phyloP scores from a whole-genome alignment of 2,113 vertebrate genomes.

The Sterna hirundo region DNA sequence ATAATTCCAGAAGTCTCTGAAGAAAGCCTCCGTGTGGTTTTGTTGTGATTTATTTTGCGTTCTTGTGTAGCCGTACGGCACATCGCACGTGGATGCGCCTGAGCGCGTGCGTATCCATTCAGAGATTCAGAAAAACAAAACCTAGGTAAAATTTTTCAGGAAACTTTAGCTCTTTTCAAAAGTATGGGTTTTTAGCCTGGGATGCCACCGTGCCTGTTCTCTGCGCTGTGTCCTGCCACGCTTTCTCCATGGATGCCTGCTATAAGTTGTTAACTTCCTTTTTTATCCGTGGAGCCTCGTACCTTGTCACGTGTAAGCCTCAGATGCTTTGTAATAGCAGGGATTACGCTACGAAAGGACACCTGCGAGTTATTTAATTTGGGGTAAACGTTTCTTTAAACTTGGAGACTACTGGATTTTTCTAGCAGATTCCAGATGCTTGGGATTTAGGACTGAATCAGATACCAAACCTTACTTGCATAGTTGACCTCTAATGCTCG shows the following conservation, averaged over 20 bases:
- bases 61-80: neutral
- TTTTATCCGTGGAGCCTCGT: neutral
- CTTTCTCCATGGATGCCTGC: neutral
- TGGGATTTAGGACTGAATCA: neutral
- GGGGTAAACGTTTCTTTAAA: neutral
- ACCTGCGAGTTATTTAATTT: neutral
- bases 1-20: neutral
- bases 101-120: neutral
- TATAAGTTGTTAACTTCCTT: neutral
- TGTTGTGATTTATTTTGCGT: neutral
- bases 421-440: neutral
- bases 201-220: neutral
- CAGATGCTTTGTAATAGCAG: neutral
- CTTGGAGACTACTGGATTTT: neutral
- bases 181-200: neutral
- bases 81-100: fast-evolving
- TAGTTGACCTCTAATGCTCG: neutral
- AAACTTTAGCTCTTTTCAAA: neutral
- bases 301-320: neutral
- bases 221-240: neutral
- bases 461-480: neutral
- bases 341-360: neutral
- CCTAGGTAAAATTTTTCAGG: neutral
- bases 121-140: neutral
- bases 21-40: neutral